Base-by-base conservation (phyloP, 2,888 invertebrate genomes). In the Stenchaetothrips biformis region DNA sequence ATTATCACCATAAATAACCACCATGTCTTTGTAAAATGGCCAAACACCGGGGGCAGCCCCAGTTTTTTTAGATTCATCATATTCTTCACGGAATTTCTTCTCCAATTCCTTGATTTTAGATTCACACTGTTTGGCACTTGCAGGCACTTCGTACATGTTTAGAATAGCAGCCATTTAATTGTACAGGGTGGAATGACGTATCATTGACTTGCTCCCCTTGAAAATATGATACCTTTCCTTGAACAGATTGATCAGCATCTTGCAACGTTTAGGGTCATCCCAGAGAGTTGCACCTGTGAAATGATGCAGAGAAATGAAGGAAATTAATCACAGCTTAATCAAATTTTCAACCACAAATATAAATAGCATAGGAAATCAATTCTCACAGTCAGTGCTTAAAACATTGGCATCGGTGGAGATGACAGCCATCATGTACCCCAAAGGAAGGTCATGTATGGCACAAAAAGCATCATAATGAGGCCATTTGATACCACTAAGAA, bases 221-320 rank as follows among this genome's bases (percentile, higher is more conserved):
- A 62, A 62, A n/a, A 62, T 18, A n/a, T 62, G 62, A 62, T 62
- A 62, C n/a, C 62, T 62, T n/a, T 62, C 62, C n/a, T 62, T 62
- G n/a, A n/a, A 62, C 9, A 62, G 9, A 18, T 62, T 62, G 3
- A 62, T 62, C 18, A 62, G 62, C 62, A 62, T 8, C n/a, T n/a
- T 18, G 7, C 18, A 18, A 9, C 18, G 13, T 62, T 62, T 62
- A n/a, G 13, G 18, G n/a, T 62, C 62, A n/a, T 62, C n/a, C 62
- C 62, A 62, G 7, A 62, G 62, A 2, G 62, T 62, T 13, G 18
- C 62, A 9, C 62, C 62, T 62, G 62, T 49, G 13, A 49, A 49
- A 49, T 49, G n/a, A 49, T 49, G 49, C 8, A 49, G 8, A 49
- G 49, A 49, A 49, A 49, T n/a, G n/a, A n/a, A n/a, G n/a, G n/a